Conservation (phyloP, 2,888 invertebrate species). For the Drosophila affinis region DNA sequence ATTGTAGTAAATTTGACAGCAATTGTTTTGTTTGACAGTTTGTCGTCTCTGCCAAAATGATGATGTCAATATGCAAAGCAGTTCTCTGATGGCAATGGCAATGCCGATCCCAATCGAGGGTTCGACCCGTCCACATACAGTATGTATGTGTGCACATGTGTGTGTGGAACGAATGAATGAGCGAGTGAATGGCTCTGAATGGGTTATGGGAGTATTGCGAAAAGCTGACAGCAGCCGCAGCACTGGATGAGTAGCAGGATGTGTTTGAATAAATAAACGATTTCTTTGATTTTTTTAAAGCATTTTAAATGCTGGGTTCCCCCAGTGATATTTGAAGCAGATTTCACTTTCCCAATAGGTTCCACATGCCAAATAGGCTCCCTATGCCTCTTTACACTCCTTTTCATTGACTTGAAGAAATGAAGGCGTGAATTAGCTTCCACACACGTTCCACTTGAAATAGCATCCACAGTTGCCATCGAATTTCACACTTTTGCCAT, state of each 20-base stretch:
- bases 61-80: constrained; percentile 78
- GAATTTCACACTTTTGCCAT: constrained; percentile 42
- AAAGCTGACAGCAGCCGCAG: constrained; percentile 24
- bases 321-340: no score
- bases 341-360: no score
- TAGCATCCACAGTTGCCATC: background rate
- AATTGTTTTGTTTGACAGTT: constrained; percentile 79
- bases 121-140: background rate
- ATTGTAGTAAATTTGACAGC: constrained; percentile 78
- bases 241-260: constrained; percentile 15
- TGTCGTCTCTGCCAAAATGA: constrained; percentile 72
- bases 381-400: no score
- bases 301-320: no score
- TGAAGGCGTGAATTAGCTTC: no score
- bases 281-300: background rate
- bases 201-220: constrained; percentile 22
- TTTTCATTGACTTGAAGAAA: no score
- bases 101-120: constrained; percentile 25
- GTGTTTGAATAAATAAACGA: constrained; percentile 5
- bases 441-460: background rate
- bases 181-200: constrained; percentile 18
- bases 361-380: no score
- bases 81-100: constrained; percentile 30
- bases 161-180: constrained; percentile 13
- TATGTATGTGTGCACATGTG: background rate